A percentile compares a stretch with the other conserved stretches of the same genome.
These are phyloP conservation scores for Elaphurus davidianus DNA, from an alignment of 2,113 vertebrate species.

Conservation along the genomic window DNA sequence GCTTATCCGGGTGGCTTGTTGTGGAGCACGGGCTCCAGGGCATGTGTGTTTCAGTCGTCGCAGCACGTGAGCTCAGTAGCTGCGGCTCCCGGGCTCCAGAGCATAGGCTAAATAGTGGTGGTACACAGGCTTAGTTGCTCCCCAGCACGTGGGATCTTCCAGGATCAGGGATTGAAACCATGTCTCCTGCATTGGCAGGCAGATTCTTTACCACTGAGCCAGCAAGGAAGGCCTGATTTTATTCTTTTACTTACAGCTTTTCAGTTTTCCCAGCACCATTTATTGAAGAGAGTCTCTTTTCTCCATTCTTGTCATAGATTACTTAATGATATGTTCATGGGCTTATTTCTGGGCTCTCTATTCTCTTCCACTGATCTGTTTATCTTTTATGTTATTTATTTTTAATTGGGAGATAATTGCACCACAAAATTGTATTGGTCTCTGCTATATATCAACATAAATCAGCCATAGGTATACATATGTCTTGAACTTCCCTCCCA, in stretches of 20 bases:
- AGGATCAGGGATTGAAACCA: background rate
- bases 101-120: background rate
- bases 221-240: background rate
- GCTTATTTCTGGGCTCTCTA: background rate
- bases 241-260: background rate
- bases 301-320: background rate
- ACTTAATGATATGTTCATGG: background rate
- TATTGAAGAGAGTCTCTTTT: background rate
- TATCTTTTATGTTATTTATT: background rate
- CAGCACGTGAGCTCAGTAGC: background rate
- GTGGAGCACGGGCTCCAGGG: background rate
- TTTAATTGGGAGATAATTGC: background rate
- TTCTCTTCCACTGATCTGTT: background rate
- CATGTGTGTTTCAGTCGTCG: rapidly evolving
- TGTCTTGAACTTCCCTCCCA: background rate
- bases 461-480: background rate
- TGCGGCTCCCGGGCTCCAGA: background rate
- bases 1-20: background rate
- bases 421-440: background rate
- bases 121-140: background rate
- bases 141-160: background rate
- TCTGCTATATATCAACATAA: background rate
- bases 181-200: background rate
- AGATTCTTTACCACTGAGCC: background rate
- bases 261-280: background rate